Percentiles rank a stretch among this genome's conserved stretches.
phyloP scores from a whole-genome alignment of 2,113 vertebrate genomes.

The Cervus canadensis region DNA sequence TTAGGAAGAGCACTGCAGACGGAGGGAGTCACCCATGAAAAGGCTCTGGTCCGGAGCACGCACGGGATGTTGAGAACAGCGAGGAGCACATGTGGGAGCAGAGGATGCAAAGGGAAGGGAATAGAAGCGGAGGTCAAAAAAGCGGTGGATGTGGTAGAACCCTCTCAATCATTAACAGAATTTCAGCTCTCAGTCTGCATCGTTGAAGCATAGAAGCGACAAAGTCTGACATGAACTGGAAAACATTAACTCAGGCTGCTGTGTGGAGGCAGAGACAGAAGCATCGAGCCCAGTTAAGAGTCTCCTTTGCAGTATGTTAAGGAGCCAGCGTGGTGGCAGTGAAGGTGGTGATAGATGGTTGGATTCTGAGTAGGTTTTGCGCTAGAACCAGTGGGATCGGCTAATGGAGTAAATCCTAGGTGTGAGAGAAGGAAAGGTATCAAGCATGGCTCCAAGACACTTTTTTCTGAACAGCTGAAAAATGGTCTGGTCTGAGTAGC shows the following conservation, averaged over 20 bases:
- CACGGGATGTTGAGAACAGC: neutral
- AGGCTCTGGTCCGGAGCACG: neutral
- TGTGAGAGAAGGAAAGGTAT: neutral
- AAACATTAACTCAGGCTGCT: neutral
- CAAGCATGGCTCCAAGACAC: neutral
- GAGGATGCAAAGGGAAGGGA: neutral
- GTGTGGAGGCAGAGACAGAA: neutral
- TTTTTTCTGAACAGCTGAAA: neutral
- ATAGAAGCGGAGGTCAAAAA: neutral
- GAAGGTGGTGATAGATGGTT: neutral
- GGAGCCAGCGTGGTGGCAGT: neutral
- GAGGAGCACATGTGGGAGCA: neutral
- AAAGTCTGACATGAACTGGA: neutral
- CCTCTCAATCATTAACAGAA: neutral
- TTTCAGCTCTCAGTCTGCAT: neutral
- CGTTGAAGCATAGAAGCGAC: neutral
- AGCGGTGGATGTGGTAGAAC: neutral
- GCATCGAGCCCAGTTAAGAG: neutral
- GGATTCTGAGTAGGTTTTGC: conserved; percentile 4
- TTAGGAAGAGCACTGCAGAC: neutral
- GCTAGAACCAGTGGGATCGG: neutral
- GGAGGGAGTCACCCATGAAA: neutral
- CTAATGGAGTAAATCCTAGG: neutral
- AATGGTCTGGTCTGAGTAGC: neutral
- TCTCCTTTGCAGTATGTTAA: neutral